Evolutionary conservation across 2,113 vertebrate genomes (phyloP).

Genomic region (Erythrocebus patas): DNA sequence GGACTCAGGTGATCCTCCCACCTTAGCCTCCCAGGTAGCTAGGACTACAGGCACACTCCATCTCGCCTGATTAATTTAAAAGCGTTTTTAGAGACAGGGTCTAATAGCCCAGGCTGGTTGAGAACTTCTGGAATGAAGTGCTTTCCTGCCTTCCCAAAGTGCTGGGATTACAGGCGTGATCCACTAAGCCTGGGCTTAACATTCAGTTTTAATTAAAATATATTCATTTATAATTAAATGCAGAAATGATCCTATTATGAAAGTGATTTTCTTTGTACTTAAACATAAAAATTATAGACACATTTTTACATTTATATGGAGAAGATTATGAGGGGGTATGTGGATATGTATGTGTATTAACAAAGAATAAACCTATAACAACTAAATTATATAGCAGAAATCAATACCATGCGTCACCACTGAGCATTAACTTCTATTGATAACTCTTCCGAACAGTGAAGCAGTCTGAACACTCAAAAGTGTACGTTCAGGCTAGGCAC

Average conservation of each 20-base stretch:
- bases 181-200: not conserved
- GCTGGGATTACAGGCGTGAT: not conserved
- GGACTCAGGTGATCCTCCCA: not conserved
- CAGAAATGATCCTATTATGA: not conserved
- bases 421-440: not conserved
- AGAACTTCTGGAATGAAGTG: not conserved
- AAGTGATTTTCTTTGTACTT: not conserved
- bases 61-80: not conserved
- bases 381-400: not conserved
- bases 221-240: slow-evolving; percentile 14
- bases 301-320: not conserved
- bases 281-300: slow-evolving; percentile 15
- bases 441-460: not conserved
- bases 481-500: not conserved
- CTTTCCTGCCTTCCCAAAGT: not conserved
- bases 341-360: not conserved
- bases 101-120: not conserved
- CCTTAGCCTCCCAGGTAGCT: not conserved
- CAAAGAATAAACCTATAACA: not conserved
- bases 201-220: not conserved
- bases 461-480: not conserved
- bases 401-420: not conserved
- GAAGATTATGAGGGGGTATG: not conserved
- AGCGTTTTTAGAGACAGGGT: not conserved
- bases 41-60: not conserved